phyloP scores from a whole-genome alignment of 2,888 invertebrate genomes.

The Himalopsyche anomala region DNA sequence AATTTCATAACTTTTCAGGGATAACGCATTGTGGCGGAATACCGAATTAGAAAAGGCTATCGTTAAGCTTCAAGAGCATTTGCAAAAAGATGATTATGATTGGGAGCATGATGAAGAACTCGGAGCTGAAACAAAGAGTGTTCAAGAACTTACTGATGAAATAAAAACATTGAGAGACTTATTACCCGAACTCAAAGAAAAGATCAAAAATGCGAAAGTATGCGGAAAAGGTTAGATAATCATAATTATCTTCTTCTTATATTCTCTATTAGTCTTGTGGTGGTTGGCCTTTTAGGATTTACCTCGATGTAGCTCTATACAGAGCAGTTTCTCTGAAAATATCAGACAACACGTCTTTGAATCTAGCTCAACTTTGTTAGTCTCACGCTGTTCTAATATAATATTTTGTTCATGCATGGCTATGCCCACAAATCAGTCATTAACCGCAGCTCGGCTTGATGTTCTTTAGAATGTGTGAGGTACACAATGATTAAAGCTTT shows the following conservation, averaged over 20 bases:
- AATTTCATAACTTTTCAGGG: conserved; percentile 68
- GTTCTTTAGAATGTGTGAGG: too few species aligned
- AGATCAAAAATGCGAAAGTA: conserved; percentile 74
- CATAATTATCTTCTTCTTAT: neutral
- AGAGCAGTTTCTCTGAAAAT: too few species aligned
- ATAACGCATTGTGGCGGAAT: conserved; percentile 75
- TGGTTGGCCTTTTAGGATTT: too few species aligned
- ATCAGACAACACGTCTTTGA: neutral
- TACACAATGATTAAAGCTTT: too few species aligned
- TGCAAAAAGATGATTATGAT: conserved; percentile 72
- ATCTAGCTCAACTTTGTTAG: too few species aligned
- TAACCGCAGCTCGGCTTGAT: too few species aligned
- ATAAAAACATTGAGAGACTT: conserved; percentile 72
- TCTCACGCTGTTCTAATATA: too few species aligned
- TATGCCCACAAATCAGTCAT: too few species aligned
- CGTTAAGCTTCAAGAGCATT: conserved; percentile 72
- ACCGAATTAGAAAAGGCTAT: conserved; percentile 75
- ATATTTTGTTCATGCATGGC: too few species aligned
- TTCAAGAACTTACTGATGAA: conserved; percentile 72
- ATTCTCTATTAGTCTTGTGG: too few species aligned
- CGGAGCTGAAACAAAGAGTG: conserved; percentile 71
- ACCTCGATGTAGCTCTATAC: too few species aligned
- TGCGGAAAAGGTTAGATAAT: conserved; percentile 72
- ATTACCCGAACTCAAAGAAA: conserved; percentile 72
- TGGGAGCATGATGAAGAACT: conserved; percentile 74